Evolutionary conservation across 2,888 invertebrate species (phyloP).

Genomic region (Acleris emargana): DNA sequence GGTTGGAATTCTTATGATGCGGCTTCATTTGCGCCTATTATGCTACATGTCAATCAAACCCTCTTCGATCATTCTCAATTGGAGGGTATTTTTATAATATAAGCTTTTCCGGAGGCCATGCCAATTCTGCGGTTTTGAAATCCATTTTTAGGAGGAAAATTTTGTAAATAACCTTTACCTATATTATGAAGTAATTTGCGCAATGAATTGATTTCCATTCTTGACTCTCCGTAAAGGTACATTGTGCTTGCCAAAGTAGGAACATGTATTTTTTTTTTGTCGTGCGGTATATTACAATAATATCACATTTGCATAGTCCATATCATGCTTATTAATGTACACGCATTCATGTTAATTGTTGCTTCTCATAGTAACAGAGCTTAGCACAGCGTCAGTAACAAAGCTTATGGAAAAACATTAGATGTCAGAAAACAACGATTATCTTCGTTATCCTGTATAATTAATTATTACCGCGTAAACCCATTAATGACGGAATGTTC

Average conservation of each 20-base stretch:
- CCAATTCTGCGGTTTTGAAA: background rate
- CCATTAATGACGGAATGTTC: conserved; percentile 27
- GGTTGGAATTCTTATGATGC: conserved; percentile 27
- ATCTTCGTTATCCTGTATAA: conserved; percentile 15
- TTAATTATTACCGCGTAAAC: conserved; percentile 29
- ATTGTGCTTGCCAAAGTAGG: no score
- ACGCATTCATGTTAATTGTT: no score
- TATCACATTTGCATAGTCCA: no score
- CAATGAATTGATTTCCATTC: no score
- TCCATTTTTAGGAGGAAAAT: background rate
- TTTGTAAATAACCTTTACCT: no score
- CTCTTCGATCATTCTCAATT: conserved; percentile 17
- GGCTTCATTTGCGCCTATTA: conserved; percentile 57
- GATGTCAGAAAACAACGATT: background rate
- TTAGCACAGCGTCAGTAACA: background rate
- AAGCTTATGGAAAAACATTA: background rate
- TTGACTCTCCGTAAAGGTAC: no score
- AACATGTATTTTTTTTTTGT: no score
- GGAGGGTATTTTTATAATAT: background rate
- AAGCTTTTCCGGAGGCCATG: background rate
- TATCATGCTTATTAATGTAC: no score
- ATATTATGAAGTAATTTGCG: no score
- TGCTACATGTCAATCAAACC: conserved; percentile 60
- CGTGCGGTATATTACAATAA: no score
- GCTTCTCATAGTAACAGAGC: no score